Percentiles rank a stretch among this genome's conserved stretches.
These are phyloP conservation scores for Oreochromis niloticus DNA, from an alignment of 2,113 vertebrate species.

Conservation along the genomic window DNA sequence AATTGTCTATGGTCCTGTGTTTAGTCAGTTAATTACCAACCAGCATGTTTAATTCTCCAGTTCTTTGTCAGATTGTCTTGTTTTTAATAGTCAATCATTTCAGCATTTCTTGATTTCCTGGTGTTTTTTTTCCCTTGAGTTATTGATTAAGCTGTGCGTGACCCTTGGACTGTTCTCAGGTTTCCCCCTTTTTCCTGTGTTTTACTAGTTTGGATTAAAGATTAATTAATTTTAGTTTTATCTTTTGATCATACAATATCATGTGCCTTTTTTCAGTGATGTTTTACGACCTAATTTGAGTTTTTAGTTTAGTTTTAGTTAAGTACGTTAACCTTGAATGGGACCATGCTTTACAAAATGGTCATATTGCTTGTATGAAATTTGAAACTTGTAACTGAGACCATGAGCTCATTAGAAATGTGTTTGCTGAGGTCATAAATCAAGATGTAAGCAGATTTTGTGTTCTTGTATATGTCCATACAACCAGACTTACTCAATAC, in stretches of 20 bases:
- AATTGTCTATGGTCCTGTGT: not conserved
- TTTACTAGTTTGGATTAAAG: not conserved
- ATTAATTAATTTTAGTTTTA: rapidly evolving
- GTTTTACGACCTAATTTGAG: rapidly evolving
- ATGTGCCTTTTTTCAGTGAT: not conserved
- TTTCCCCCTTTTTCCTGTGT: rapidly evolving
- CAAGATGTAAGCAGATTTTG: rapidly evolving
- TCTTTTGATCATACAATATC: not conserved
- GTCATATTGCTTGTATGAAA: not conserved
- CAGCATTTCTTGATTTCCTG: not conserved
- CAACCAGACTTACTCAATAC: not conserved
- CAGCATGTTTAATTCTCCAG: not conserved
- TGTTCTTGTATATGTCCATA: not conserved
- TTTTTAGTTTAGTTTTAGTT: not conserved
- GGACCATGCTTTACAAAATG: not conserved
- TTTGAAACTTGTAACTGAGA: not conserved
- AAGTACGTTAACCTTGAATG: rapidly evolving
- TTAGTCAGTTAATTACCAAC: not conserved
- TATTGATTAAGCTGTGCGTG: not conserved
- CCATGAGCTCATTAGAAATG: not conserved
- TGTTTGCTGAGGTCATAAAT: not conserved
- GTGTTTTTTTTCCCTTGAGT: not conserved
- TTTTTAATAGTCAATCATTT: not conserved
- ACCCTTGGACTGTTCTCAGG: not conserved
- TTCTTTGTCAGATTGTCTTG: not conserved